A percentile compares a stretch with the other conserved stretches of the same genome.
Evolutionary conservation across 2,888 invertebrate species (phyloP).

Genomic region (Zhengitettix transpicula): DNA sequence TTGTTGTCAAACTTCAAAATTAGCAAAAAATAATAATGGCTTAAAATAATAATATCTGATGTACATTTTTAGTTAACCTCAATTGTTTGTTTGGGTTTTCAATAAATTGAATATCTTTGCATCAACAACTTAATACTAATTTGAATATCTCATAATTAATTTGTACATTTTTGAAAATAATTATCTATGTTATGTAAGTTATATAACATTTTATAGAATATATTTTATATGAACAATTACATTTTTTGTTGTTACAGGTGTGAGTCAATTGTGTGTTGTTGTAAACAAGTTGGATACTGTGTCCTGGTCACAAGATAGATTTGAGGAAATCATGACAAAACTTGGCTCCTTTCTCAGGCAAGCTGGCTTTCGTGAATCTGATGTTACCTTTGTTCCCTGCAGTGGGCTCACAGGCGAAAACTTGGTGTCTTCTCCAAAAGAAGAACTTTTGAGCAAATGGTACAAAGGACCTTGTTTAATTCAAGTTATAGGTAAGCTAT

Average conservation of each 20-base stretch:
- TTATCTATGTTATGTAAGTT: not conserved
- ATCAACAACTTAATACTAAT: too few species aligned
- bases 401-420: slow-evolving; percentile 95
- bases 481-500: slow-evolving; percentile 55
- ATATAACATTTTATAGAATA: not conserved
- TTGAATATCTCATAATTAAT: not conserved
- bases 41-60: too few species aligned
- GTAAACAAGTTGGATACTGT: slow-evolving; percentile 96
- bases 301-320: slow-evolving; percentile 81
- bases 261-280: slow-evolving; percentile 84
- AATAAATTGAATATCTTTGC: too few species aligned
- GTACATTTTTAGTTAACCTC: too few species aligned
- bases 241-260: slow-evolving; percentile 39
- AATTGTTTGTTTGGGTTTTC: too few species aligned
- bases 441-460: slow-evolving; percentile 40
- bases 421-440: slow-evolving; percentile 49
- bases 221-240: not conserved
- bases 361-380: slow-evolving; percentile 76
- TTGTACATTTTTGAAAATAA: not conserved
- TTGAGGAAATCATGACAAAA: slow-evolving; percentile 73
- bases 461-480: slow-evolving; percentile 74
- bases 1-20: too few species aligned
- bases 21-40: too few species aligned
- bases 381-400: slow-evolving; percentile 82
- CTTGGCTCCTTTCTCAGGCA: slow-evolving; percentile 71